A percentile compares a stretch with the other conserved stretches of the same genome.
Evolutionary conservation across 2,888 invertebrate species (phyloP).

Genomic region (Stratiomys singularior): DNA sequence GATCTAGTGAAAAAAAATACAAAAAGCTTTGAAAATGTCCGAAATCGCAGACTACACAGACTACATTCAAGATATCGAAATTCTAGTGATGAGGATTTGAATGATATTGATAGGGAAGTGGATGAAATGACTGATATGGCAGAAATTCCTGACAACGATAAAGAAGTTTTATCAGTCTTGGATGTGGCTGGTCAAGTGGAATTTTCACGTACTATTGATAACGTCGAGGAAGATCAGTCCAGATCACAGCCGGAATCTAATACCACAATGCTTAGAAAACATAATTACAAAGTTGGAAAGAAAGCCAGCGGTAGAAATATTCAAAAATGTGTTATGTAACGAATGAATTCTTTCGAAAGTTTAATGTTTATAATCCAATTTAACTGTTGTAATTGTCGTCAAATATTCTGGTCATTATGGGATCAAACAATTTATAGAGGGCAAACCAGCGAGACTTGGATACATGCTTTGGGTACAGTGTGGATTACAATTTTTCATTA

Average conservation of each 20-base stretch:
- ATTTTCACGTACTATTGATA: too few relatives aligned
- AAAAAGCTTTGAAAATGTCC: background rate
- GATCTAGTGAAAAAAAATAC: background rate
- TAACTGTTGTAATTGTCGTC: slow-evolving; percentile 47
- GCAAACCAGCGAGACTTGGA: too few relatives aligned
- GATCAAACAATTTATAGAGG: background rate
- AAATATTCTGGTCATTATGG: slow-evolving; percentile 48
- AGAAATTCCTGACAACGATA: too few relatives aligned
- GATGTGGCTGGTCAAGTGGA: too few relatives aligned
- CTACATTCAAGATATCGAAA: too few relatives aligned
- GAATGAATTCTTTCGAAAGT: background rate
- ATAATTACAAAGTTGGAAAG: background rate
- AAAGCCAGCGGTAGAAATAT: background rate
- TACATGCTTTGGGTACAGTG: slow-evolving; percentile 47
- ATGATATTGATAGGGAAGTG: background rate
- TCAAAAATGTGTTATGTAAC: background rate
- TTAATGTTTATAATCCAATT: background rate
- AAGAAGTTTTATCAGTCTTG: too few relatives aligned
- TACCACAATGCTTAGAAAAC: background rate
- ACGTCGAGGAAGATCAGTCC: too few relatives aligned
- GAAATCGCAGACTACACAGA: background rate
- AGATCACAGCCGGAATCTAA: background rate
- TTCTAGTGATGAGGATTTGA: background rate
- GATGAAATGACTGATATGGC: too few relatives aligned
- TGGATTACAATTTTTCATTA: slow-evolving; percentile 33